Conservation (phyloP, 2,888 invertebrate genomes). For the Baccha elongata region DNA sequence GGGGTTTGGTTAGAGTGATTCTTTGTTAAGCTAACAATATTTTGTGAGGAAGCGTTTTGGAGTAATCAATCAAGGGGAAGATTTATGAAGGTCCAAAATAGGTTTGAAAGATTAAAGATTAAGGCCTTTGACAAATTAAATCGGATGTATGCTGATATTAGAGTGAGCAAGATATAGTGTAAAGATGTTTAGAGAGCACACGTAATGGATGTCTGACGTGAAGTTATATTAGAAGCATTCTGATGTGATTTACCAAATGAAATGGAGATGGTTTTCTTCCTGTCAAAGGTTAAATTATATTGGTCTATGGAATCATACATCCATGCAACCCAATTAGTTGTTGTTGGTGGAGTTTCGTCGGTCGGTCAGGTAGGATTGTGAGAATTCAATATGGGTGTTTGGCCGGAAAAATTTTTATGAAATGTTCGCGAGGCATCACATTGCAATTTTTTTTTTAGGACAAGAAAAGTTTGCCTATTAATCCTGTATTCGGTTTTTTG, state of each 20-base stretch:
- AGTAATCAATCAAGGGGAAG: constrained; percentile 27
- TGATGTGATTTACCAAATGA: neutral
- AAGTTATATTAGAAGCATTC: neutral
- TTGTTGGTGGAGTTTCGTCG: no score
- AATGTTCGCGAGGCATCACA: no score
- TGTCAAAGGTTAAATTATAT: neutral
- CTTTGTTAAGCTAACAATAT: constrained; percentile 3
- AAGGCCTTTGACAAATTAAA: constrained; percentile 16
- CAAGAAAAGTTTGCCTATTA: no score
- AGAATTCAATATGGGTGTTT: no score
- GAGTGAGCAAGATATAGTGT: neutral
- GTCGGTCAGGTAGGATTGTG: no score
- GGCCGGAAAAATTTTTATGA: no score
- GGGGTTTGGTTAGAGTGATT: neutral
- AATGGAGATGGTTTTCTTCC: neutral
- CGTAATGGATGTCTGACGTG: neutral
- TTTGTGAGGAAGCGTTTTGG: constrained; percentile 15
- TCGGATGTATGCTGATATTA: neutral
- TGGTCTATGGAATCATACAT: no score
- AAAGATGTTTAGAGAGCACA: neutral
- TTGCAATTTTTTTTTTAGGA: no score
- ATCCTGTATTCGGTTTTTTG: no score
- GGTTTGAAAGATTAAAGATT: constrained; percentile 28
- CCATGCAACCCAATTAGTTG: no score
- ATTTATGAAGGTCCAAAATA: constrained; percentile 34